These are phyloP conservation scores for Andinoacara biseriatus DNA, from an alignment of 2,113 vertebrate genomes.

Conservation along the genomic window DNA sequence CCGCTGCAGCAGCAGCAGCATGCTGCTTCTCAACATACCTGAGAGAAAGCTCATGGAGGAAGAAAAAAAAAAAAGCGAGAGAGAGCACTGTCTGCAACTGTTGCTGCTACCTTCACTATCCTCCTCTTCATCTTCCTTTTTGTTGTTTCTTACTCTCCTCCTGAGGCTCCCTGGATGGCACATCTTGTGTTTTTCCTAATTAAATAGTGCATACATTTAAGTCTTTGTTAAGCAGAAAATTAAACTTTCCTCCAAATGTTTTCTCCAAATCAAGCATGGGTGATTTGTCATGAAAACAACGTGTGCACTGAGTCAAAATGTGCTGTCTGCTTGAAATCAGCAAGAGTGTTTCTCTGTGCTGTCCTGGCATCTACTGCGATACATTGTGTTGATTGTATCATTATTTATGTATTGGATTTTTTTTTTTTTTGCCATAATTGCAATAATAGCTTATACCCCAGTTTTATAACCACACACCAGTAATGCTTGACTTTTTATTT, in stretches of 20 bases:
- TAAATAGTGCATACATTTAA: constrained; percentile 65
- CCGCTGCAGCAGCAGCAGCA: constrained; percentile 55
- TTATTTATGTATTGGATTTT: background rate
- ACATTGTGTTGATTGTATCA: background rate
- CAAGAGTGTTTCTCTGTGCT: background rate
- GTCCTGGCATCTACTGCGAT: background rate
- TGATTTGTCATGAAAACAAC: constrained; percentile 24
- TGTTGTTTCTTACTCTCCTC: constrained; percentile 35
- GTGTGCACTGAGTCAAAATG: background rate
- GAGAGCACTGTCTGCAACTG: constrained; percentile 56
- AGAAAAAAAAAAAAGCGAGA: constrained; percentile 25
- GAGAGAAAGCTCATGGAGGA: constrained; percentile 74
- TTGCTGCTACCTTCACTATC: constrained; percentile 51
- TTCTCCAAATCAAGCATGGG: constrained; percentile 17
- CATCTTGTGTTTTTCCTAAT: constrained; percentile 63
- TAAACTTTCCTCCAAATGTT: constrained; percentile 26
- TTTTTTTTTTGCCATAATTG: background rate
- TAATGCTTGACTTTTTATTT: background rate
- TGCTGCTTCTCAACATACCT: constrained; percentile 76
- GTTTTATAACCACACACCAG: background rate
- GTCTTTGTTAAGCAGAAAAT: constrained; percentile 58
- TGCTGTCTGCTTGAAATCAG: constrained; percentile 4
- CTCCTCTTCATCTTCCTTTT: constrained; percentile 1
- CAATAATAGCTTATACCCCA: background rate
- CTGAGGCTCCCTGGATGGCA: constrained; percentile 48